Percentiles rank a stretch among this genome's conserved stretches.
Conservation (phyloP, 2,797 vertebrate species). For the Arctocebus calabarensis region DNA sequence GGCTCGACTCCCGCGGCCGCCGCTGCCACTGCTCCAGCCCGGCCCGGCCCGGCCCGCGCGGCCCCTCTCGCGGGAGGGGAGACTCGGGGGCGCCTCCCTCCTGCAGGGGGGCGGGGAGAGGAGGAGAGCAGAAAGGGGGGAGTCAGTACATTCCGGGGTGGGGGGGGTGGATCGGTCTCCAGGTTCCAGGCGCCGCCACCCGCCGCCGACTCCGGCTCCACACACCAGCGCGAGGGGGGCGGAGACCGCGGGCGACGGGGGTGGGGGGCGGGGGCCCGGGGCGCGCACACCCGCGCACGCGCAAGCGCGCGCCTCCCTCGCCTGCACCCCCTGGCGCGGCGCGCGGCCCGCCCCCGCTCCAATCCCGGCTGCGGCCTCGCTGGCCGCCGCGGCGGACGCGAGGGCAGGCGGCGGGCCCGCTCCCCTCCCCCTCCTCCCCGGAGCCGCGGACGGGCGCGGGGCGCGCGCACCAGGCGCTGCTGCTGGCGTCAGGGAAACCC, state of each 20-base stretch:
- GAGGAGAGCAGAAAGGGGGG: slow-evolving; percentile 45
- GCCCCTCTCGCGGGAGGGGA: slow-evolving; percentile 59
- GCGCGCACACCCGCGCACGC: slow-evolving; percentile 65
- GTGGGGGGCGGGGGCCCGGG: slow-evolving; percentile 10
- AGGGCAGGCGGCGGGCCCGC: background rate
- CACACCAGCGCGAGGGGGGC: slow-evolving; percentile 70
- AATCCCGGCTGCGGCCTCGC: slow-evolving; percentile 63
- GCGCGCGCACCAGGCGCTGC: slow-evolving; percentile 52
- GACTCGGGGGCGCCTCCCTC: slow-evolving; percentile 78
- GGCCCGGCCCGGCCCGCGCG: slow-evolving; percentile 65
- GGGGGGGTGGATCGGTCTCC: background rate
- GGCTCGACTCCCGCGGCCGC: slow-evolving; percentile 56
- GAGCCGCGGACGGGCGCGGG: background rate
- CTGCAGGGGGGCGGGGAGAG: slow-evolving; percentile 63
- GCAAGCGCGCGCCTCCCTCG: slow-evolving; percentile 5
- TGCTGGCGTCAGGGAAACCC: slow-evolving; percentile 77
- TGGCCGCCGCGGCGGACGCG: background rate
- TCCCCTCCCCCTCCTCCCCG: background rate
- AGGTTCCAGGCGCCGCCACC: slow-evolving; percentile 81
- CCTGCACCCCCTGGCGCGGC: background rate
- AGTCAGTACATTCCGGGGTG: slow-evolving; percentile 72
- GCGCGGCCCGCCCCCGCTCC: slow-evolving; percentile 51
- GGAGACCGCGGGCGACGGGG: slow-evolving; percentile 59
- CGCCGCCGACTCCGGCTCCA: slow-evolving; percentile 72
- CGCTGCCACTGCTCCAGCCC: slow-evolving; percentile 41